phyloP scores from a whole-genome alignment of 2,113 vertebrate species.

The Plecturocebus donacophilus region DNA sequence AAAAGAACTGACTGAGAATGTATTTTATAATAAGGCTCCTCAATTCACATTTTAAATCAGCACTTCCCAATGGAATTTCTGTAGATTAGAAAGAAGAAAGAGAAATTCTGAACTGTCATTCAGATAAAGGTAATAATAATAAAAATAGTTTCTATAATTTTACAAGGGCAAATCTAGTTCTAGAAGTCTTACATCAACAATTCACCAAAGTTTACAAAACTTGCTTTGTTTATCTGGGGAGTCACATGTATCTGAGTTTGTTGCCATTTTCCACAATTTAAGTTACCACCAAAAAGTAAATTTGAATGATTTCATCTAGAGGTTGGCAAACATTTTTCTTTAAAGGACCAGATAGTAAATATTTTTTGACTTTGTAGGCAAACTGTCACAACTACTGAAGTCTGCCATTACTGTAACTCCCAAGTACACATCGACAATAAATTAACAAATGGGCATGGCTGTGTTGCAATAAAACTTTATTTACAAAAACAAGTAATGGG shows the following conservation, averaged over 20 bases:
- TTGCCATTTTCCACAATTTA: neutral
- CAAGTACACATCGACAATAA: neutral
- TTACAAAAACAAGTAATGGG: neutral
- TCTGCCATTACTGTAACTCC: neutral
- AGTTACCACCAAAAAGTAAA: neutral
- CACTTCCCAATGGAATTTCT: neutral
- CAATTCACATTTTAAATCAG: conserved; percentile 24
- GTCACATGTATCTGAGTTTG: neutral
- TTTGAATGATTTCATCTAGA: neutral
- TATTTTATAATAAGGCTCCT: neutral
- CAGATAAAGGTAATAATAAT: neutral
- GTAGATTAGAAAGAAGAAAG: neutral
- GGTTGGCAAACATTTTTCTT: neutral
- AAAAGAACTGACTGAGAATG: neutral
- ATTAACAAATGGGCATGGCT: neutral
- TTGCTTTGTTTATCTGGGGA: neutral
- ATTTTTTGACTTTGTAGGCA: neutral
- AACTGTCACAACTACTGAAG: neutral
- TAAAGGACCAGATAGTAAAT: neutral
- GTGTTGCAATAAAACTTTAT: neutral
- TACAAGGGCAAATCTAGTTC: neutral
- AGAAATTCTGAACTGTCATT: neutral
- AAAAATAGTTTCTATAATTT: neutral
- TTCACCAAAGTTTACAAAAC: neutral
- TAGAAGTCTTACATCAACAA: neutral